Evolutionary conservation across 1,140 invertebrate genomes (phyloP), one percentile per base, ranked within the genome.

Genomic region (Drosophila ficusphila): DNA sequence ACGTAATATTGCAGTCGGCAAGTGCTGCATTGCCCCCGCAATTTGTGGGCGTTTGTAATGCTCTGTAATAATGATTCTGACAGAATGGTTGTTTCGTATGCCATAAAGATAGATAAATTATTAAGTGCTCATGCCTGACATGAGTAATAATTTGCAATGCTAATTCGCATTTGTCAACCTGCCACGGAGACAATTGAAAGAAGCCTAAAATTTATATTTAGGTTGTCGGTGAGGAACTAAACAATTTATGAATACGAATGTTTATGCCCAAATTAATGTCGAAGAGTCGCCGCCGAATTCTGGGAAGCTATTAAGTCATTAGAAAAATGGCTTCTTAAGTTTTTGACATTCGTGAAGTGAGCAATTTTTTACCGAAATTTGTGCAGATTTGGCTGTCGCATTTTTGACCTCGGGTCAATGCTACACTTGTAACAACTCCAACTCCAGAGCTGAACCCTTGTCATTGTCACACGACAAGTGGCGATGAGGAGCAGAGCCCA

Each of bases 41-140:
- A 53, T 61, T 46, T 31, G 57, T 72, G 69, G 69, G 67, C 46
- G 70, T 62, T 62, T 79, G 36, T 48, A 64, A 49, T 33, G 49
- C 70, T 46, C 27, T 27, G 18, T 46, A 57, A 49, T 74, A 65
- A 74, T 74, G 53, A 51, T 44, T 56, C 16, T 36, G 48, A 76
- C 65, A 72, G 78, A 83, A 78, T 60, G 49, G 44, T 70, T 58
- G 65, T 70, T 82, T 36, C 53, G 16, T 34, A 36, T 38, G 75
- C 62, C 41, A 57, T 77, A 68, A 82, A 77, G 14, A 33, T 56
- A 56, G 51, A 62, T 77, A 77, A 31, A 77, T 72, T 68, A 81
- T 68, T 53, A 49, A 65, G 71, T 67, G 49, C 47, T 67, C 38
- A 67, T 14, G 41, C 31, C 31, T 19, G 70, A 51, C 77, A 65